Evolutionary conservation across 2,888 invertebrate species (phyloP).

Genomic region (Panorpa germanica): DNA sequence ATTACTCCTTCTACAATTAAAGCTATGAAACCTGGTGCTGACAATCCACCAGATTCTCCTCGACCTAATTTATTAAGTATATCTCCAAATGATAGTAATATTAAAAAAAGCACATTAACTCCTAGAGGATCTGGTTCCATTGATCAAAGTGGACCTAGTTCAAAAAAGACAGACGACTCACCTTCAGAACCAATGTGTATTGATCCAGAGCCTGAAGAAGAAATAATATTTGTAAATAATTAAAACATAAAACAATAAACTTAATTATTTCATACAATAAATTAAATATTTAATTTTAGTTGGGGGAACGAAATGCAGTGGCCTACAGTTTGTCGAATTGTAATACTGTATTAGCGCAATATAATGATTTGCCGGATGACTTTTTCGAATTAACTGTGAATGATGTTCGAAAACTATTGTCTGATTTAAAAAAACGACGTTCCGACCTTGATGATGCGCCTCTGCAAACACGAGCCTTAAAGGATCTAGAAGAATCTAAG

Average conservation of each 20-base stretch:
- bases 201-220: slow-evolving; percentile 10
- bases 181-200: slow-evolving; percentile 3
- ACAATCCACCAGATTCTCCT: no score
- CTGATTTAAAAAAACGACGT: slow-evolving; percentile 48
- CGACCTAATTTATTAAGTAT: no score
- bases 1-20: no score
- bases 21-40: no score
- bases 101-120: no score
- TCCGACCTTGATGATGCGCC: slow-evolving; percentile 51
- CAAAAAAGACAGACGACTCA: slow-evolving; percentile 6
- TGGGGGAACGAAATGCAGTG: slow-evolving; percentile 57
- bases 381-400: slow-evolving; percentile 74
- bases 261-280: slow-evolving; percentile 8
- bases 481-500: slow-evolving; percentile 36
- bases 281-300: slow-evolving; percentile 26
- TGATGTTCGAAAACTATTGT: slow-evolving; percentile 58
- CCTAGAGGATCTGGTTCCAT: no score
- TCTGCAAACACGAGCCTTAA: slow-evolving; percentile 43
- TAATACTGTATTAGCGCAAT: slow-evolving; percentile 31
- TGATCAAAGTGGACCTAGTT: no score
- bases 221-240: slow-evolving; percentile 9
- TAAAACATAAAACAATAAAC: slow-evolving; percentile 8
- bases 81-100: no score
- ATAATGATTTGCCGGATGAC: slow-evolving; percentile 64
- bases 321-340: slow-evolving; percentile 43